A percentile compares a stretch with the other conserved stretches of the same genome.
These are phyloP conservation scores for Dynastes tityus DNA, from an alignment of 2,888 invertebrate species.

Conservation along the genomic window DNA sequence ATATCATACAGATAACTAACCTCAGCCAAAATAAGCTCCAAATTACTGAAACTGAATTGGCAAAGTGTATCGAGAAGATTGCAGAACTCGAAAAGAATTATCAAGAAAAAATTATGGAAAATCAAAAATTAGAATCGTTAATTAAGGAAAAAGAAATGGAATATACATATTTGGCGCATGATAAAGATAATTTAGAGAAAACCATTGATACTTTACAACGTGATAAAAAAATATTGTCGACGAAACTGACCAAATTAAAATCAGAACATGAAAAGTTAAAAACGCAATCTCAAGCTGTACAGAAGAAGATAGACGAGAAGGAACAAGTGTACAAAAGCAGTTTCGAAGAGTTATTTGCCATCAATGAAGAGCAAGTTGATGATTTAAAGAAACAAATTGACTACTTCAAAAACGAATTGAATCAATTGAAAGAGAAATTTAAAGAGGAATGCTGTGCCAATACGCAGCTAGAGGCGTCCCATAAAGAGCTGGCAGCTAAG, in stretches of 20 bases:
- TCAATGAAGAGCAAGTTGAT: conserved; percentile 3
- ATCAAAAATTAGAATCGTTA: not conserved
- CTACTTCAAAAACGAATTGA: conserved; percentile 7
- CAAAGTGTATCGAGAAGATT: not conserved
- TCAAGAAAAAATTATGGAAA: not conserved
- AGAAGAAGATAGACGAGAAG: conserved; percentile 14
- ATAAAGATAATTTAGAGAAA: not conserved
- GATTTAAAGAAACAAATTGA: conserved; percentile 25
- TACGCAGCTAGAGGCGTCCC: conserved; percentile 56
- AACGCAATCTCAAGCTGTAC: not conserved
- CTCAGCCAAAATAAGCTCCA: not conserved
- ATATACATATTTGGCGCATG: not conserved
- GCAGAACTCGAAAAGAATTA: not conserved
- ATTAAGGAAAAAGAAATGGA: conserved; percentile 1
- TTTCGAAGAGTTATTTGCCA: conserved; percentile 2
- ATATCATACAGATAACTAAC: not conserved
- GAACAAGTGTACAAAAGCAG: conserved; percentile 25
- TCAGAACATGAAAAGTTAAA: conserved; percentile 20
- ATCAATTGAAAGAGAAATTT: not conserved
- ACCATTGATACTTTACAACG: not conserved
- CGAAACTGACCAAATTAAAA: not conserved
- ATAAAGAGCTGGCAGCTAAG: conserved; percentile 62
- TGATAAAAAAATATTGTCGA: conserved; percentile 2
- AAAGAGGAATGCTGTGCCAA: conserved; percentile 2
- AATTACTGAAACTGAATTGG: not conserved